Conservation (phyloP, 2,113 vertebrate species). For the Vidua macroura region DNA sequence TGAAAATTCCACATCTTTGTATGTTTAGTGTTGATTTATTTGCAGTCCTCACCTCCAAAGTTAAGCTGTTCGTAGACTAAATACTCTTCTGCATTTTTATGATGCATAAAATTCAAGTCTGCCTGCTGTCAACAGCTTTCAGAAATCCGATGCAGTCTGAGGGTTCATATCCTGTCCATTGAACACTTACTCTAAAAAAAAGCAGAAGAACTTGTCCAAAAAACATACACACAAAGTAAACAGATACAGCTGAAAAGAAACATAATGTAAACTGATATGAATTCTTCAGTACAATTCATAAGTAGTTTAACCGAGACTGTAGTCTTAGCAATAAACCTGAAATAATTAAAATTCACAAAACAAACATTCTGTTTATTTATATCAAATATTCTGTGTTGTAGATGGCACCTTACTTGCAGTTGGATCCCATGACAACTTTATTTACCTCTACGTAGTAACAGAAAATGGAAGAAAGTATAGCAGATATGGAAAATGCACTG, state of each 20-base stretch:
- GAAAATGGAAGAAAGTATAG: conserved; percentile 96
- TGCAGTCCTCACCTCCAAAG: not conserved
- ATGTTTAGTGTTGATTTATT: not conserved
- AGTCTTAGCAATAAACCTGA: not conserved
- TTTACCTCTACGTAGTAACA: conserved; percentile 94
- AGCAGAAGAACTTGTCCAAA: not conserved
- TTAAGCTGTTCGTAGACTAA: not conserved
- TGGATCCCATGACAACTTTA: conserved; percentile 98
- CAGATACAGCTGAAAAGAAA: not conserved
- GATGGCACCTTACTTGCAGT: conserved; percentile 93
- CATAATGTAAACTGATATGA: not conserved
- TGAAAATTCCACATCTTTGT: not conserved
- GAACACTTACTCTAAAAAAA: not conserved
- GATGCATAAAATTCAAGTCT: not conserved
- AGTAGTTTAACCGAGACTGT: not conserved
- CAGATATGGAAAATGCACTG: conserved; percentile 93
- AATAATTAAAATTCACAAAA: not conserved
- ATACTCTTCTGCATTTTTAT: not conserved
- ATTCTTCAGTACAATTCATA: not conserved
- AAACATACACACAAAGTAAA: not conserved
- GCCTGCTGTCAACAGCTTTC: not conserved
- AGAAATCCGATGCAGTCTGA: not conserved
- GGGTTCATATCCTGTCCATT: not conserved
- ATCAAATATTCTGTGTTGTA: conserved; percentile 64
- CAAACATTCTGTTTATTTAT: not conserved